phyloP scores from a whole-genome alignment of 2,797 vertebrate genomes.

The Coracias cyanogaster region DNA sequence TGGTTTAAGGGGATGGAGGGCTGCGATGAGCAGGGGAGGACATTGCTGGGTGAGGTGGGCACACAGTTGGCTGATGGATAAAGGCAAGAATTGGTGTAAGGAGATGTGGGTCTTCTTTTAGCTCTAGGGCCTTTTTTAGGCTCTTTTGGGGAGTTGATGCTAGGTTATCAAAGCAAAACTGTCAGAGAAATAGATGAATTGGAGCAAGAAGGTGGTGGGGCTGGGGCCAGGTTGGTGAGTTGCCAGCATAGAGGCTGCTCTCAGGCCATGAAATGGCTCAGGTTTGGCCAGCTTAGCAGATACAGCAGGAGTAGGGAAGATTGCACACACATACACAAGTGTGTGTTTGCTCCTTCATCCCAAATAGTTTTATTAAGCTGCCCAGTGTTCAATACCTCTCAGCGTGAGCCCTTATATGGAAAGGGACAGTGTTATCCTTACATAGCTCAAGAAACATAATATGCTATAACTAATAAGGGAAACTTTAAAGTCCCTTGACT shows the following conservation, averaged over 20 bases:
- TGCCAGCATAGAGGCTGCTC: neutral
- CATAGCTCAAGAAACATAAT: neutral
- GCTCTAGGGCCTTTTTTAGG: neutral
- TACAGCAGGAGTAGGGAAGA: neutral
- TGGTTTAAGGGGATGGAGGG: neutral
- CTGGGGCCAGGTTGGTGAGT: neutral
- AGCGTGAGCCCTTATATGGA: fast-evolving
- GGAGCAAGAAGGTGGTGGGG: neutral
- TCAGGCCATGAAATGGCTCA: neutral
- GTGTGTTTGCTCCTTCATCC: neutral
- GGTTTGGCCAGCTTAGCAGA: neutral
- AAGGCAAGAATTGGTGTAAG: neutral
- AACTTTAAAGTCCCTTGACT: neutral
- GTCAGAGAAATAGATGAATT: neutral
- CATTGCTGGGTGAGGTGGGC: neutral
- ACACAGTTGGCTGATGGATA: neutral
- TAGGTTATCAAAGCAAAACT: neutral
- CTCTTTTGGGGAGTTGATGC: neutral
- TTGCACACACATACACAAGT: neutral
- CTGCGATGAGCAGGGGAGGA: neutral
- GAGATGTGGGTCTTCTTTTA: neutral
- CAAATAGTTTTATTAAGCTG: neutral
- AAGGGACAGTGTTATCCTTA: neutral
- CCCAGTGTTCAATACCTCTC: neutral
- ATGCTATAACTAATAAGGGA: neutral